Evolutionary conservation across 2,113 vertebrate genomes (phyloP).

Genomic region (Vombatus ursinus): DNA sequence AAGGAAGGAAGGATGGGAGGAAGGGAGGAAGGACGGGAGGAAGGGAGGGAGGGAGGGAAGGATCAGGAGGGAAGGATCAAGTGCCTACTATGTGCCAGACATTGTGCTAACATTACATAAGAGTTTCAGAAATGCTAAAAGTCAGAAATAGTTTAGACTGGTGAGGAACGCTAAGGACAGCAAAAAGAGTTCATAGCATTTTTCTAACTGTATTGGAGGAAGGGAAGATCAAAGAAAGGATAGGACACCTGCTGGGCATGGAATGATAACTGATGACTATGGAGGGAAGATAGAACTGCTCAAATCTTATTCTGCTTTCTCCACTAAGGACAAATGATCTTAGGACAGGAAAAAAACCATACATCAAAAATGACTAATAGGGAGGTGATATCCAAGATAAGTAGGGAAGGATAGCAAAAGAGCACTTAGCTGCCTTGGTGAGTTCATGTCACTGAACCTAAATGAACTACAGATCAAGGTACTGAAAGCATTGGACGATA

Average conservation of each 20-base stretch:
- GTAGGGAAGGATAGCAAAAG: not conserved
- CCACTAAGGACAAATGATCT: not conserved
- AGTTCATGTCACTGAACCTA: not conserved
- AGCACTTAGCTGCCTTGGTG: not conserved
- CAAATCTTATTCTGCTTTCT: not conserved
- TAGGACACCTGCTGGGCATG: not conserved
- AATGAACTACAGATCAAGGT: not conserved
- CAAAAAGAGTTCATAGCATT: not conserved
- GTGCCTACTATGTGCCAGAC: not conserved
- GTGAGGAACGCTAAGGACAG: not conserved
- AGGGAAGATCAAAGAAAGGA: not conserved
- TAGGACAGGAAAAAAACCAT: not conserved
- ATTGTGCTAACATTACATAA: not conserved
- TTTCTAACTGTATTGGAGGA: not conserved
- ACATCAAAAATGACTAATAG: not conserved
- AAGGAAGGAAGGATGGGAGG: no score
- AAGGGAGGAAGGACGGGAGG: accelerated
- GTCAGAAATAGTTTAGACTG: not conserved
- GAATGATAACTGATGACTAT: not conserved
- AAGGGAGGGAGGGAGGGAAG: not conserved
- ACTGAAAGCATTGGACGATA: not conserved
- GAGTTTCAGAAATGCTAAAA: not conserved
- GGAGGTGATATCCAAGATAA: not conserved
- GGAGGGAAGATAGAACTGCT: not conserved
- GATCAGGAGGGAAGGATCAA: not conserved